Conservation (phyloP, 2,797 vertebrate genomes). For the Macropus fuliginosus region DNA sequence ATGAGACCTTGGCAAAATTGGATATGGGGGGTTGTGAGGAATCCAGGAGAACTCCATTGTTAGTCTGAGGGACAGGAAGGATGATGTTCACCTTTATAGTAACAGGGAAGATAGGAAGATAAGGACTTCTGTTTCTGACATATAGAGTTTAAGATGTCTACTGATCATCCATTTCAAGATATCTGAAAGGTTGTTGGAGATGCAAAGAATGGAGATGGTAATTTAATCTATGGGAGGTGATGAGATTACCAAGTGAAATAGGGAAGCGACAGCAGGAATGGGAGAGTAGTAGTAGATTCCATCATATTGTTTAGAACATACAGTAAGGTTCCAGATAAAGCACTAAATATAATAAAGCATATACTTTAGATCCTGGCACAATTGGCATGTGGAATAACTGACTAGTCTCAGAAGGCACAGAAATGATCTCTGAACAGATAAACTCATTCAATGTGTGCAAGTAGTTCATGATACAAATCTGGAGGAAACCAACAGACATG, state of each 20-base stretch:
- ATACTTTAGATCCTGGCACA: constrained; percentile 55
- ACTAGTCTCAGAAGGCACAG: constrained; percentile 72
- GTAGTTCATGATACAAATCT: constrained; percentile 62
- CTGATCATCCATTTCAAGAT: not conserved
- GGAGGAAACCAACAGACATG: constrained; percentile 66
- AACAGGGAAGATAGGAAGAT: not conserved
- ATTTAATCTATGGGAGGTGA: not conserved
- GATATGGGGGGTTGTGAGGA: not conserved
- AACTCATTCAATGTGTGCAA: constrained; percentile 76
- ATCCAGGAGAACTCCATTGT: not conserved
- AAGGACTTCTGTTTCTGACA: not conserved
- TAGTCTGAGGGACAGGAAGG: not conserved
- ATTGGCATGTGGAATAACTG: constrained; percentile 60
- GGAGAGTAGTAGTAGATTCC: constrained; percentile 22
- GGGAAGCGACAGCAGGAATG: not conserved
- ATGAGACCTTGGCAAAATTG: not conserved
- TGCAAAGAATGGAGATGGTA: not conserved
- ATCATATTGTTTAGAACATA: not conserved
- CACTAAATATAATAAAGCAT: constrained; percentile 46
- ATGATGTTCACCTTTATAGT: not conserved
- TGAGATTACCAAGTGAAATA: not conserved
- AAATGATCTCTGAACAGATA: constrained; percentile 79
- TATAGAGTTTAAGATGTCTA: not conserved
- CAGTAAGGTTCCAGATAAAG: constrained; percentile 63
- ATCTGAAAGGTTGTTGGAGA: not conserved